Evolutionary conservation across 2,888 invertebrate genomes (phyloP), one percentile per base, ranked within the genome.

Genomic region (Drosophila ochracea): DNA sequence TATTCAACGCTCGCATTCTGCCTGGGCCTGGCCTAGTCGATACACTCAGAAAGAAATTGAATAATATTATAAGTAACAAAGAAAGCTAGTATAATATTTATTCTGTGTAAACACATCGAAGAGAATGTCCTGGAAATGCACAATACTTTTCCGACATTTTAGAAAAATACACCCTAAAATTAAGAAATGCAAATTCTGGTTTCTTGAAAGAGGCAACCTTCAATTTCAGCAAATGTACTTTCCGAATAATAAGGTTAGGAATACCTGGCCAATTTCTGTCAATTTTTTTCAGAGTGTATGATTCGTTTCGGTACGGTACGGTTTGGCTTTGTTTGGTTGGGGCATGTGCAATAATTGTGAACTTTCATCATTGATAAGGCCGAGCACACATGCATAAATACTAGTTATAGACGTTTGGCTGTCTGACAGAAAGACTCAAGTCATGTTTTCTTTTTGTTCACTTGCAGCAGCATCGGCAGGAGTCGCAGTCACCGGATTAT

Each of bases 401-500:
- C 67, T 41, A 55, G 69, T 75, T 61, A 39, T 50, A 21, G 50
- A 66, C 62, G 39, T 30, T 69, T 50, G 43, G 13, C 66, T 58
- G 61, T 68, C 57, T 30, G 62, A 28, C 50, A 30, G 41, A 58
- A 30, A 50, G 30, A 49, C 58, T 65, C 52, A 67, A 68, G 54
- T 71, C 64, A 62, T 68, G 54, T 68, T 63, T 57, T 57, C 13
- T 11, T 19, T 28, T 63, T 28, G 47, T 77, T 58, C 64, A 25
- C 62, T 86, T 89, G 71, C 82, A 92, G 92, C 91, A 91, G 75
- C 90, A 93, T 83, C 93, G 93, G 61, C 93, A 92, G 87, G 93
- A 93, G 80, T 92, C 92, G 64, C 91, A 92, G 89, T 93, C 93
- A 61, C 93, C 93, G 72, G 93, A 93, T 76, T 91, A 91, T 84